Conservation (phyloP, 2,888 invertebrate species). For the Pristionchus fissidentatus region DNA sequence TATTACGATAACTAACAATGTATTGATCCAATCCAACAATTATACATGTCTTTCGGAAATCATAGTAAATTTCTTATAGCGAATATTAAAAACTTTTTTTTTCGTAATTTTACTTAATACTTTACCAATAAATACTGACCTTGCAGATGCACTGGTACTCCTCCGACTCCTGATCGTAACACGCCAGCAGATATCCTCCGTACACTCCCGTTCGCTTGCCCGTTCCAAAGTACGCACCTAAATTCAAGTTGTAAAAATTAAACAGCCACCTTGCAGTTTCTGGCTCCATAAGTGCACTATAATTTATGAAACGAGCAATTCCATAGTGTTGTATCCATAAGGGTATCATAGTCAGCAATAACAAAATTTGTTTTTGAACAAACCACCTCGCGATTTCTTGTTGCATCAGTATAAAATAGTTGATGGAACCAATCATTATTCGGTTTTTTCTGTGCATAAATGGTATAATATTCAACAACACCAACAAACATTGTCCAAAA, state of each 20-base stretch:
- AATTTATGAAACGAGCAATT: background rate
- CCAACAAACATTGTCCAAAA: background rate
- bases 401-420: too few species aligned
- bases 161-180: slow-evolving; percentile 90
- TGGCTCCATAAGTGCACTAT: too few species aligned
- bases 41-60: background rate
- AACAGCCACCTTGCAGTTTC: too few species aligned
- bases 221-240: slow-evolving; percentile 46
- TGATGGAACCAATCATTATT: too few species aligned
- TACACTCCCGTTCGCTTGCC: slow-evolving; percentile 93
- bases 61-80: background rate
- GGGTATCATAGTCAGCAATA: too few species aligned
- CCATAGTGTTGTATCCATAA: too few species aligned
- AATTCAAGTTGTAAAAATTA: background rate
- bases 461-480: background rate
- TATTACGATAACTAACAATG: background rate
- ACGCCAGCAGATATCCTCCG: slow-evolving; percentile 95
- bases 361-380: too few species aligned
- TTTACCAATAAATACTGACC: slow-evolving; percentile 78
- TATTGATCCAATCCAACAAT: background rate
- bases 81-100: background rate
- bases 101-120: background rate
- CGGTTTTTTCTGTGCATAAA: slow-evolving; percentile 77
- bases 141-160: slow-evolving; percentile 94
- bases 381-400: too few species aligned